Conservation (phyloP, 2,888 invertebrate genomes). For the Arctia plantaginis region DNA sequence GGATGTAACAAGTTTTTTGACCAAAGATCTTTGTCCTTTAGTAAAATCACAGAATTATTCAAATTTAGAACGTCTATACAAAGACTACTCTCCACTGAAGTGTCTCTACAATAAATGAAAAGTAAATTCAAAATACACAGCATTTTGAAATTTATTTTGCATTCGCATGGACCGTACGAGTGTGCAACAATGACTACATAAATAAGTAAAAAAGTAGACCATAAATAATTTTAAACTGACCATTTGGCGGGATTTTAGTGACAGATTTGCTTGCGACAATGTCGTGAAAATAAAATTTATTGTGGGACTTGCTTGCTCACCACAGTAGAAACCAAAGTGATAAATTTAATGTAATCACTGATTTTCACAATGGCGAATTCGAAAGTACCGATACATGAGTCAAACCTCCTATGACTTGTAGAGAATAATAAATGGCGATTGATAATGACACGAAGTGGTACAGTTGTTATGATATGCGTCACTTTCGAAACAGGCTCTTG, state of each 20-base stretch:
- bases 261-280: conserved; percentile 63
- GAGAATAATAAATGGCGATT: conserved; percentile 31
- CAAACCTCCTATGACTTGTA: conserved; percentile 25
- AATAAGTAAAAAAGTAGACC: conserved; percentile 39
- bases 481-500: background rate
- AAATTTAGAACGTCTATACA: conserved; percentile 18
- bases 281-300: conserved; percentile 59
- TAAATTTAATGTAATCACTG: conserved; percentile 46
- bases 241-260: conserved; percentile 62
- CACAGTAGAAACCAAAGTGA: conserved; percentile 38
- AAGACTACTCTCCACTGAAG: conserved; percentile 29
- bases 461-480: conserved; percentile 16
- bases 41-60: background rate
- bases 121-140: conserved; percentile 59
- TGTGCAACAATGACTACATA: conserved; percentile 71
- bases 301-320: conserved; percentile 40
- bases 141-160: conserved; percentile 60
- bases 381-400: conserved; percentile 34
- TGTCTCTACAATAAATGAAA: conserved; percentile 23
- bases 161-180: conserved; percentile 52
- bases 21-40: background rate
- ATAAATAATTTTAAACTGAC: conserved; percentile 76
- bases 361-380: conserved; percentile 41
- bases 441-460: conserved; percentile 28
- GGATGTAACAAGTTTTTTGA: background rate